Evolutionary conservation across 1,140 invertebrate species (phyloP).

Genomic region (Cydia strobilella): DNA sequence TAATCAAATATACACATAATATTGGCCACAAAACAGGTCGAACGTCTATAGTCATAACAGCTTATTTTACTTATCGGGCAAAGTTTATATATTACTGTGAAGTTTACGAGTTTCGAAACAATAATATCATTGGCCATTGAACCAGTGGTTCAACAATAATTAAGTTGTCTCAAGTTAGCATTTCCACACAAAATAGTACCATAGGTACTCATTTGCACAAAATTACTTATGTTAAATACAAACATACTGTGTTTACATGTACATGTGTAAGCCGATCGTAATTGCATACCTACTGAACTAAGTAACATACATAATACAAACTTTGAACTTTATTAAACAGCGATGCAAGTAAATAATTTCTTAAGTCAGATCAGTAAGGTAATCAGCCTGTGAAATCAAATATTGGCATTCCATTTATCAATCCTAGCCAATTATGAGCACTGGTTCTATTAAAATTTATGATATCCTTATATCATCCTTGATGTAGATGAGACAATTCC

Average conservation of each 20-base stretch:
- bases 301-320: background rate
- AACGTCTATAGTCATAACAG: slow-evolving; percentile 4
- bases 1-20: slow-evolving; percentile 29
- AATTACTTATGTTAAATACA: background rate
- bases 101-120: slow-evolving; percentile 10
- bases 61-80: slow-evolving; percentile 14
- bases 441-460: slow-evolving; percentile 38
- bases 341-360: background rate
- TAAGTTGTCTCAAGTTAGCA: background rate
- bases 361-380: slow-evolving; percentile 38
- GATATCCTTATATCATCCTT: slow-evolving; percentile 24
- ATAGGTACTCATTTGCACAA: background rate
- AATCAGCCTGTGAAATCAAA: slow-evolving; percentile 46
- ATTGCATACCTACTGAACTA: background rate
- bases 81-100: background rate
- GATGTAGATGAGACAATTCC: slow-evolving; percentile 27
- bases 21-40: background rate
- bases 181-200: background rate
- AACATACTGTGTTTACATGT: background rate
- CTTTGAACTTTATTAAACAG: background rate
- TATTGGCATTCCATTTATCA: slow-evolving; percentile 43
- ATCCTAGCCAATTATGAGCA: slow-evolving; percentile 40
- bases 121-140: slow-evolving; percentile 15
- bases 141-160: slow-evolving; percentile 1
- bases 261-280: background rate